phyloP scores from a whole-genome alignment of 2,113 vertebrate species.

The Oophaga pumilio region DNA sequence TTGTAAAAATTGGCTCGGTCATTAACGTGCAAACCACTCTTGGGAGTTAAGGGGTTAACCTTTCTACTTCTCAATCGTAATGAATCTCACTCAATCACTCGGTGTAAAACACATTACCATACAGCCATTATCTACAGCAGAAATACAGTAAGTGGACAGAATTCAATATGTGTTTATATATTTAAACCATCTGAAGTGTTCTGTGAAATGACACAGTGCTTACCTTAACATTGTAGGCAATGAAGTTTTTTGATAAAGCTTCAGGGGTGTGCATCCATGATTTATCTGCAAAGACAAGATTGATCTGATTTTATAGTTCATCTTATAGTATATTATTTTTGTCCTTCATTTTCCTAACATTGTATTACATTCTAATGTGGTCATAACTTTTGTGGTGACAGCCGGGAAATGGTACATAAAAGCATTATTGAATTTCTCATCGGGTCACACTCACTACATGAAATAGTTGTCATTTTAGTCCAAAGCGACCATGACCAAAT shows the following conservation, averaged over 20 bases:
- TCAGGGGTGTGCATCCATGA: slow-evolving; percentile 99
- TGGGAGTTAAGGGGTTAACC: no score
- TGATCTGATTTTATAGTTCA: background rate
- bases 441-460: background rate
- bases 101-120: background rate
- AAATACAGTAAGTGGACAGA: background rate
- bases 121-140: background rate
- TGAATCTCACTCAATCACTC: background rate
- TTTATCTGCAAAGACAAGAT: slow-evolving; percentile 89
- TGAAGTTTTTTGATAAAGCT: slow-evolving; percentile 96
- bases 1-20: no score
- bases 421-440: background rate
- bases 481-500: no score
- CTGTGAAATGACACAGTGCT: slow-evolving; percentile 59
- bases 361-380: background rate
- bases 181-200: slow-evolving; percentile 32
- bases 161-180: background rate
- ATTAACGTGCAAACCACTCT: no score
- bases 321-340: background rate
- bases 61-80: background rate
- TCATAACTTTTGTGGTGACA: background rate
- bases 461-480: no score
- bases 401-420: background rate
- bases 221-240: slow-evolving; percentile 97
- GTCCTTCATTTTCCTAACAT: background rate